Evolutionary conservation across 2,888 invertebrate species (phyloP), one percentile per base, ranked within the genome.

Genomic region (Automeris io): DNA sequence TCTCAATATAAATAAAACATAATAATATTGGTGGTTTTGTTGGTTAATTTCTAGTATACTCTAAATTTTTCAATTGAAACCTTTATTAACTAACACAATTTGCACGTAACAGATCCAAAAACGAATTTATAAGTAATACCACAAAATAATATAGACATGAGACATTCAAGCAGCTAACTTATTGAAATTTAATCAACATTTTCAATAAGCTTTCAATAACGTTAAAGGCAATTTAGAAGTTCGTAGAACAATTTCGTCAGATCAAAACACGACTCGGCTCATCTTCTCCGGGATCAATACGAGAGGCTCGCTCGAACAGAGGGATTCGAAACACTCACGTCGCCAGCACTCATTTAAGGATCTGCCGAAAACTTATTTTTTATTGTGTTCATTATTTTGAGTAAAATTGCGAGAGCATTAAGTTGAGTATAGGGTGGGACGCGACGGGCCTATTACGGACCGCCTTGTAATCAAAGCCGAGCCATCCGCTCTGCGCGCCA

Each of bases 351-450:
- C 67, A 73, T 75, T 75, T 70, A 66, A 63, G 69, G 55, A 58
- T 55, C 55, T 49, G 68, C 70, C 76, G 68, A 78, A 81, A 79
- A 72, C 66, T 65, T 71, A 58, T 70, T 77, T 80, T 81, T 82
- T 79, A 75, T 76, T 75, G 72, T 72, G 72, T 79, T 80, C 80
- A 78, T 83, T 80, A 81, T 80, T 78, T 77, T 75, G 74, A 83
- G 78, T 76, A 77, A 86, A 86, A 85, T 85, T 85, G 86, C 83
- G 83, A 85, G 85, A 82, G 83, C 80, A 85, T 85, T 85, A 85
- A 78, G 69, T 75, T 85, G 83, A 85, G 75, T 86, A 81, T 83
- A 82, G 83, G 85, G 80, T 85, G 79, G 73, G 75, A 68, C 72
- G 69, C 74, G 72, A 64, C 69, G 71, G 70, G 54, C 62, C 71